Percentiles rank a stretch among this genome's conserved stretches.
These are phyloP conservation scores for Drosophila helvetica DNA, from an alignment of 2,888 invertebrate genomes.

Conservation along the genomic window DNA sequence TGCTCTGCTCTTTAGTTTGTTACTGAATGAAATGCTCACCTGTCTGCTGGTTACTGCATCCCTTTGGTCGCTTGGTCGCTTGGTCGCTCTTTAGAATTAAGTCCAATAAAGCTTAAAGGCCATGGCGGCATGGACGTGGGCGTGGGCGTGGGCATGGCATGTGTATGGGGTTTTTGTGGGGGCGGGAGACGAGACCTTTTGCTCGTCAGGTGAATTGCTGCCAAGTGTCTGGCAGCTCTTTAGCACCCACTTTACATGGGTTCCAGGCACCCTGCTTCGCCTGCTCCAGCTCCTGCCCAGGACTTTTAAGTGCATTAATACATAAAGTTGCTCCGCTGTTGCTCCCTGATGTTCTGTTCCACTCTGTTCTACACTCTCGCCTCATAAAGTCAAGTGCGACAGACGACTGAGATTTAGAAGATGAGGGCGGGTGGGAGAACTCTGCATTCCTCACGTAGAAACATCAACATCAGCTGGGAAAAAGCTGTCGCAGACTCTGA, in stretches of 20 bases:
- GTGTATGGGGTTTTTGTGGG: conserved; percentile 2
- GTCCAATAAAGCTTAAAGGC: conserved; percentile 57
- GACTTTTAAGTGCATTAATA: conserved; percentile 62
- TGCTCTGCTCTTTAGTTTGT: conserved; percentile 17
- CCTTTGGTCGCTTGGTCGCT: conserved; percentile 3
- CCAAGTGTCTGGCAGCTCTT: conserved; percentile 59
- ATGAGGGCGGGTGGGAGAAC: conserved; percentile 22
- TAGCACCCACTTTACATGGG: conserved; percentile 55
- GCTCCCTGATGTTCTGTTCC: not conserved
- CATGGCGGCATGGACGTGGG: too few relatives aligned
- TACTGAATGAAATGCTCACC: conserved; percentile 13
- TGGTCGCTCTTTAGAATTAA: conserved; percentile 28
- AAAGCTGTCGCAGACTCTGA: conserved; percentile 23
- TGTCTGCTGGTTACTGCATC: conserved; percentile 18
- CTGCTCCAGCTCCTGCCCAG: conserved; percentile 35
- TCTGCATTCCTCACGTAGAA: conserved; percentile 36
- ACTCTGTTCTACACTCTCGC: not conserved
- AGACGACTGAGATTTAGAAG: conserved; percentile 43
- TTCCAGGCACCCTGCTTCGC: not conserved
- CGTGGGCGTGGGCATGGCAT: conserved; percentile 4
- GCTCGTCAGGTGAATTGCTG: conserved; percentile 41
- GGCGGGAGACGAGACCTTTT: not conserved
- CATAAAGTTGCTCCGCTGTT: conserved; percentile 34
- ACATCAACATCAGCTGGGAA: conserved; percentile 22
- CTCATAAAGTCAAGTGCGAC: conserved; percentile 54